phyloP scores from a whole-genome alignment of 1,140 invertebrate genomes.

The Drosophila ambigua region DNA sequence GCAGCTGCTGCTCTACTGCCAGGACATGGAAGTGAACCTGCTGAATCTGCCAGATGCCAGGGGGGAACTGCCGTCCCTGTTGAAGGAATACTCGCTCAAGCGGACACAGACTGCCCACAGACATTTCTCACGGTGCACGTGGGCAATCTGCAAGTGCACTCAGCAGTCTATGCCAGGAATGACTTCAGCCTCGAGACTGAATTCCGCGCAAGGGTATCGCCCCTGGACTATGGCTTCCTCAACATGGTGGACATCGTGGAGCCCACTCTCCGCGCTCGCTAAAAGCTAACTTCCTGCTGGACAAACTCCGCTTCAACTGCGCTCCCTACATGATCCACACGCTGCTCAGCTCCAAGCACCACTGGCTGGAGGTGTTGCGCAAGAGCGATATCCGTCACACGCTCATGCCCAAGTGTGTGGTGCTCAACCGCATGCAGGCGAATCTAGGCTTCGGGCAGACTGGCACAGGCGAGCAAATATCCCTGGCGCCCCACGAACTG shows the following conservation, averaged over 20 bases:
- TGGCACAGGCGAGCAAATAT: constrained; percentile 88
- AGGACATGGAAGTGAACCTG: constrained; percentile 64
- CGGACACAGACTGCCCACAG: constrained; percentile 36
- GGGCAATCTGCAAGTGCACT: constrained; percentile 48
- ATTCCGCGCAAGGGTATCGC: constrained; percentile 58
- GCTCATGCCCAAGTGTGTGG: constrained; percentile 85
- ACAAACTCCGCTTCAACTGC: constrained; percentile 70
- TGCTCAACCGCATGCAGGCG: constrained; percentile 89
- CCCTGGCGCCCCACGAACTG: constrained; percentile 49
- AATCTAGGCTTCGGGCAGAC: constrained; percentile 89
- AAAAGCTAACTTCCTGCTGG: constrained; percentile 62
- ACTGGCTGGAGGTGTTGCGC: constrained; percentile 69
- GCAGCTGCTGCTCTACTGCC: constrained; percentile 85
- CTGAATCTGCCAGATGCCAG: constrained; percentile 62
- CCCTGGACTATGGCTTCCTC: constrained; percentile 75
- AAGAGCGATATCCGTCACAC: constrained; percentile 26
- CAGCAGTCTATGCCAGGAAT: constrained; percentile 32
- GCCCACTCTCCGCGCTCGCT: constrained; percentile 22
- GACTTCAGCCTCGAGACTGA: constrained; percentile 62
- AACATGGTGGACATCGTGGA: constrained; percentile 76
- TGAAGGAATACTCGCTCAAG: constrained; percentile 52
- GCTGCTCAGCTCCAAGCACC: constrained; percentile 86
- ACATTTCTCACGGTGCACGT: constrained; percentile 57
- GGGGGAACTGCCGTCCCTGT: constrained; percentile 42
- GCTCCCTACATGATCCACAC: constrained; percentile 85